Evolutionary conservation across 2,888 invertebrate species (phyloP), one percentile per base, ranked within the genome.

Genomic region (Reticulitermes lucifugus): DNA sequence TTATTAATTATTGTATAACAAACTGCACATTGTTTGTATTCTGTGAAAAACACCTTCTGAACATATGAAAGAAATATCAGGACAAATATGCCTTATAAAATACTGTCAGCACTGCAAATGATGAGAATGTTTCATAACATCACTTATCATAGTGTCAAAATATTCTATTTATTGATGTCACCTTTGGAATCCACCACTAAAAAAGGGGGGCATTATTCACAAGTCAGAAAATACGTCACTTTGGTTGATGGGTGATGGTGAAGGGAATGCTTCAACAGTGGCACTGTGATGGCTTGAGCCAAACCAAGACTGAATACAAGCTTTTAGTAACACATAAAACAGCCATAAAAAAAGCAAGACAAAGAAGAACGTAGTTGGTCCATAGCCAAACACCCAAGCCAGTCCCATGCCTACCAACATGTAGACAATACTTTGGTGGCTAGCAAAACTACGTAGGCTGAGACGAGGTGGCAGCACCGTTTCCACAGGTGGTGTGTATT

Each of bases 381-480:
- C 92, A 87, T 91, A 93, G 77, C 93, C 93, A 83, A 93, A 91
- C 73, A 93, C 88, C 90, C 92, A 93, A 70, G 92, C 91, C 5
- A 93, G 71, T 12, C 93, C 87, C 83, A 92, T 92, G 4, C 94
- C 93, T 0, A 94, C 84, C 6, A 90, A 89, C 55, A 94, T 88
- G 91, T 93, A 93, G 1, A 92, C 88, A 51, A 95, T 89, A 84
- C 94, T 93, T 70, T 92, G 92, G 88, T 95, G 93, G 82, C 94
- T 94, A 9, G 95, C 96, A 25, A 95, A 91, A 81, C 92, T 91
- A 71, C 97, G 92, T 79, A 96, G 90, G 79, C 95, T 95, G 14
- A 96, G 88, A 81, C 96, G 91, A 0, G 96, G 94, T 0, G 95
- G 95, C 77, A 96, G 90, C 43, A 93, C 91, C 86, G 92, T 91